Base-by-base conservation (phyloP, 2,888 invertebrate species). In the Eulithis testata region DNA sequence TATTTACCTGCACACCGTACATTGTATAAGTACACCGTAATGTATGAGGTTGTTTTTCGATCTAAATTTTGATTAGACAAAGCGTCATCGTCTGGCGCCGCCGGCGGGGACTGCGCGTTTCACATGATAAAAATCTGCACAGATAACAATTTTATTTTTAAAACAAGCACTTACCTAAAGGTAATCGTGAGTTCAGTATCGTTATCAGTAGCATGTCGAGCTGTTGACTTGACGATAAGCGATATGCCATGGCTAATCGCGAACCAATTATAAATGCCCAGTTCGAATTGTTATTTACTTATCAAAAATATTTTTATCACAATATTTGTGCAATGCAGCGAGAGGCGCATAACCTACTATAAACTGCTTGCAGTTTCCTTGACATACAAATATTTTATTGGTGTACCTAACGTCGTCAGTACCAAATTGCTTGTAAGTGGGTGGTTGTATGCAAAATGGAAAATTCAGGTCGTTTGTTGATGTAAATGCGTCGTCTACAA, bases 401-500 rank as follows among this genome's bases (percentile, higher is more conserved):
- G 37, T 21, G 21, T 50, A 50, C 45, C 9, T 14, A 14, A 12
- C 36, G 53, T 43, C 37, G 31, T 52, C 12, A 11, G 27, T 49
- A 49, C 40, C 40, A 49, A 21, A 12, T 49, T 12, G 21, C 21
- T 49, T 21, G 21, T 51, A 14, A 31, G 44, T 58, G 52, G 58
- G 52, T 58, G 54, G 11, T 14, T 63, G 43, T 37, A 37, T 21
- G 44, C 44, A 36, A 52, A 37, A 47, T 57, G 60, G 66, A 67
- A 67, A 67, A 56, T 57, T 67, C 66, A 76, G 78, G 70, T 74
- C 76, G 75, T 72, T 74, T 76, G 68, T 66, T 76, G 76, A 80
- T 82, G 75, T 71, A 81, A 79, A 74, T 82, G 83, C 81, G 78
- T 81, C 79, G 77, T 73, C 74, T 74, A 76, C 75, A 77, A 72